A percentile compares a stretch with the other conserved stretches of the same genome.
Evolutionary conservation across 2,888 invertebrate genomes (phyloP).

Genomic region (Ectobius pallidus): DNA sequence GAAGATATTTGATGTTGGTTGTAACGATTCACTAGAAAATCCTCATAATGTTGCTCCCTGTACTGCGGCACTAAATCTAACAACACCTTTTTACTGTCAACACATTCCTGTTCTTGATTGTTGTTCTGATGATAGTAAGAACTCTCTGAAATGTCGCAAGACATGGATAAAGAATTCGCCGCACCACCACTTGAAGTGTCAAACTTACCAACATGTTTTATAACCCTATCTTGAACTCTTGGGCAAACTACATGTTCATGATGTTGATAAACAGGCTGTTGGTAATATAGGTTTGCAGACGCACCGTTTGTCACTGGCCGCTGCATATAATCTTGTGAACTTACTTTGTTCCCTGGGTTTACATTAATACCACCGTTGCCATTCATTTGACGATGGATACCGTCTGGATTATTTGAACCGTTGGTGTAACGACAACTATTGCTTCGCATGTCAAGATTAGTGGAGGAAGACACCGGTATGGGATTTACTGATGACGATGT

Average conservation of each 20-base stretch:
- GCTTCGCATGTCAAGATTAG: neutral
- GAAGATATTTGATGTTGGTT: constrained; percentile 33
- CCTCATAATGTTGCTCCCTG: constrained; percentile 26
- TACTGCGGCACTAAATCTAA: neutral
- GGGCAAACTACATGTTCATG: neutral
- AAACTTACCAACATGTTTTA: neutral
- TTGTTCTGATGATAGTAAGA: neutral
- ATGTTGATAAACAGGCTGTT: neutral
- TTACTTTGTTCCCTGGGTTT: neutral
- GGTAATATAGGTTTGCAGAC: neutral
- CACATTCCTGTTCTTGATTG: neutral
- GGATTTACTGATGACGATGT: neutral
- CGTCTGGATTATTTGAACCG: neutral
- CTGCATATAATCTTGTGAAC: neutral
- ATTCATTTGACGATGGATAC: neutral
- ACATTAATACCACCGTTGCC: neutral
- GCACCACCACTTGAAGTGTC: neutral
- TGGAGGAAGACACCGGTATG: neutral
- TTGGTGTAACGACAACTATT: constrained; percentile 11
- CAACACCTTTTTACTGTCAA: neutral
- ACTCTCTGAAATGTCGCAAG: neutral
- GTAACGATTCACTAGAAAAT: constrained; percentile 25
- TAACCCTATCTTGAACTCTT: neutral
- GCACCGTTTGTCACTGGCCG: neutral
- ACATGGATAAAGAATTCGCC: neutral